A percentile compares a stretch with the other conserved stretches of the same genome.
Evolutionary conservation across 2,797 vertebrate species (phyloP).

Genomic region (Scomberomorus guttatus): DNA sequence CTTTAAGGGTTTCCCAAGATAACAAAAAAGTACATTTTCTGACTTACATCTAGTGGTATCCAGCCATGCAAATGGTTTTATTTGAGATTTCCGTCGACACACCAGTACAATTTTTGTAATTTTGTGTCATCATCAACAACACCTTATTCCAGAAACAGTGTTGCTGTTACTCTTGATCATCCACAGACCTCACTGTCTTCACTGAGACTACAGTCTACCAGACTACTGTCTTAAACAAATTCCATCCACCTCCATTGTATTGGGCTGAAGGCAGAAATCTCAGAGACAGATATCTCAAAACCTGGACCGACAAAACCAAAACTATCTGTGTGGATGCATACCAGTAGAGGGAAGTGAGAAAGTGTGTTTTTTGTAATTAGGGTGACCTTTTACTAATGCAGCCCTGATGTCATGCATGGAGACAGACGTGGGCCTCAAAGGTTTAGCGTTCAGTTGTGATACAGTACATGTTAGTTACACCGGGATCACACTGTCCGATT

Average conservation of each 20-base stretch:
- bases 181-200: neutral
- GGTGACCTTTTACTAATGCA: neutral
- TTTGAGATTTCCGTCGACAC: neutral
- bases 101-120: neutral
- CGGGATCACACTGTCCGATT: slow-evolving; percentile 14
- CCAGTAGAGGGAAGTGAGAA: neutral
- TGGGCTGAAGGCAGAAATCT: neutral
- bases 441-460: neutral
- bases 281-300: neutral
- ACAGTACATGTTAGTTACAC: slow-evolving; percentile 18
- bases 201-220: too few relatives aligned
- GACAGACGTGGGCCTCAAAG: neutral
- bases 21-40: neutral
- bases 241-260: too few relatives aligned
- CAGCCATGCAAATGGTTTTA: neutral
- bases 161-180: neutral
- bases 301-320: neutral
- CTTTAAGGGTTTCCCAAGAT: neutral
- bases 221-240: neutral
- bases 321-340: neutral
- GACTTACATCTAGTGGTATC: too few relatives aligned
- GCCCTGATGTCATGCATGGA: slow-evolving; percentile 5
- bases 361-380: neutral
- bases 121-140: neutral
- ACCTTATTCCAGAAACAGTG: neutral